Conservation (phyloP, 92 coral and sea anemone genomes). For the Chrysogorgia sp. region DNA sequence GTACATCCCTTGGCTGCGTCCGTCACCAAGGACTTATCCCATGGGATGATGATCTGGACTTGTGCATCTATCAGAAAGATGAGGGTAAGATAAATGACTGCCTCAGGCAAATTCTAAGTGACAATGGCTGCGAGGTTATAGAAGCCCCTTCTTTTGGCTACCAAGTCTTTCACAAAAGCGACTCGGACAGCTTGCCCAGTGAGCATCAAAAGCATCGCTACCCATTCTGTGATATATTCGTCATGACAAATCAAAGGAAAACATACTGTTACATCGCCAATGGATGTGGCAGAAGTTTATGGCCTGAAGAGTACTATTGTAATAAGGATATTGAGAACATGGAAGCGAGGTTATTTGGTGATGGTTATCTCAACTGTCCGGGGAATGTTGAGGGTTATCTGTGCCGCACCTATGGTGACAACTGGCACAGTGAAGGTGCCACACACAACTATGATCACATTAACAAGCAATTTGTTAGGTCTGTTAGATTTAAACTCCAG, state of each 20-base stretch:
- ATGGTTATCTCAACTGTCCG: constrained; percentile 69
- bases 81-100: constrained; percentile 45
- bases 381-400: constrained; percentile 68
- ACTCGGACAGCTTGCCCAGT: constrained; percentile 49
- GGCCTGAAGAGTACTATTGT: constrained; percentile 69
- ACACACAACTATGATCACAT: constrained; percentile 69
- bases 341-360: constrained; percentile 62
- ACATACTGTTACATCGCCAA: constrained; percentile 36
- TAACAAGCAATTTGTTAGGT: constrained; percentile 33
- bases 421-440: constrained; percentile 61
- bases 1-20: constrained; percentile 70
- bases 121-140: constrained; percentile 49
- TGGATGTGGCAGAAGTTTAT: constrained; percentile 45
- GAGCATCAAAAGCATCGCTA: constrained; percentile 50
- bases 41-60: constrained; percentile 76
- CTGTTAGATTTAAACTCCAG: constrained; percentile 55
- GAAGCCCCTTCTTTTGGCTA: constrained; percentile 64
- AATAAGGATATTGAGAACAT: constrained; percentile 58
- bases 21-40: constrained; percentile 71
- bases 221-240: constrained; percentile 72
- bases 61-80: constrained; percentile 63
- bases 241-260: constrained; percentile 54
- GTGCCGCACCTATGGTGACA: constrained; percentile 55
- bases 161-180: constrained; percentile 58
- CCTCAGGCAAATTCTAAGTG: constrained; percentile 5